Evolutionary conservation across 37 sponge, comb jelly and placozoan species (phyloP).

Genomic region (Hormiphora californensis): DNA sequence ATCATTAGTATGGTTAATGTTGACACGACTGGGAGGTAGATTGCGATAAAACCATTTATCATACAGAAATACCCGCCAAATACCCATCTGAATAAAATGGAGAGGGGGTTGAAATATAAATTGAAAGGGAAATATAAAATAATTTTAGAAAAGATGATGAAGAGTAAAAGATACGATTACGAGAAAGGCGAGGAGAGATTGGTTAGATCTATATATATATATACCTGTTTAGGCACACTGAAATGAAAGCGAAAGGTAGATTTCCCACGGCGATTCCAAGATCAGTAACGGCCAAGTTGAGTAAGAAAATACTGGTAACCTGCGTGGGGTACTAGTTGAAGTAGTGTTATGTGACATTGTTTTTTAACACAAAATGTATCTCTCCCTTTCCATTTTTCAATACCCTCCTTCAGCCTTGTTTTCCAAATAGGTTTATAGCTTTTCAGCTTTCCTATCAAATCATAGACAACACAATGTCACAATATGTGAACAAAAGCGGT

Average conservation of each 20-base stretch:
- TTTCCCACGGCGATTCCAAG: constrained; percentile 41
- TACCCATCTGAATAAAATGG: not conserved
- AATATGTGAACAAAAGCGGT: too few relatives aligned
- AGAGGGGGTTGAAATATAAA: too few relatives aligned
- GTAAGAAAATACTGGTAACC: constrained; percentile 24
- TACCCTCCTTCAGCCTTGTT: too few relatives aligned
- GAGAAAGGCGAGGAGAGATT: not conserved
- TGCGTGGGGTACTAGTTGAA: not conserved
- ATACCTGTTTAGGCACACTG: constrained; percentile 40
- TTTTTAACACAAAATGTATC: too few relatives aligned
- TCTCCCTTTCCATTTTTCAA: too few relatives aligned
- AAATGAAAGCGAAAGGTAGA: constrained; percentile 35
- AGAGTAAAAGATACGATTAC: not conserved
- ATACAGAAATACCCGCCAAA: constrained; percentile 20
- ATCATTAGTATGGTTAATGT: constrained; percentile 20
- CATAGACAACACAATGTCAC: too few relatives aligned
- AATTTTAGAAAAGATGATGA: not conserved
- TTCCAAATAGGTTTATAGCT: too few relatives aligned
- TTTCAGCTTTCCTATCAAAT: too few relatives aligned
- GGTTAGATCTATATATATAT: not conserved
- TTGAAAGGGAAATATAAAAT: not conserved
- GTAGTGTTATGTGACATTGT: too few relatives aligned
- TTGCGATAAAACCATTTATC: constrained; percentile 33
- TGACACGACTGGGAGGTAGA: constrained; percentile 21
- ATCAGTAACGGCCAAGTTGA: constrained; percentile 43